Evolutionary conservation across 2,797 vertebrate genomes (phyloP).

Genomic region (Anas flavirostris): DNA sequence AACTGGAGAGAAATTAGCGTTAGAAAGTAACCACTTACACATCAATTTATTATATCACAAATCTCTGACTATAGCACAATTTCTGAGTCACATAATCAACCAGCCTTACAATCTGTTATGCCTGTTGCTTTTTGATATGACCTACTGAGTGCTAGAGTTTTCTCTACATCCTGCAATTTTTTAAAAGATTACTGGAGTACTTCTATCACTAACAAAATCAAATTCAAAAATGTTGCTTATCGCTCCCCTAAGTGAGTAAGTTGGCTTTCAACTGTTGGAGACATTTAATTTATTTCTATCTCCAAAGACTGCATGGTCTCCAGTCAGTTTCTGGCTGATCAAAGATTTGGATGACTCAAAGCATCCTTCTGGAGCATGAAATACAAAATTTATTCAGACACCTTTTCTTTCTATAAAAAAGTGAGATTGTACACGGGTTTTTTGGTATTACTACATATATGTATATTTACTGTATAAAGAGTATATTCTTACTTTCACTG

Average conservation of each 20-base stretch:
- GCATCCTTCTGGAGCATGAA: neutral
- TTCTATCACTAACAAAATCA: conserved; percentile 52
- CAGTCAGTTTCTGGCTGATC: conserved; percentile 19
- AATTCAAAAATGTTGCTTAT: conserved; percentile 54
- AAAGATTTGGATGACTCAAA: conserved; percentile 39
- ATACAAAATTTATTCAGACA: conserved; percentile 26
- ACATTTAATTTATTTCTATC: conserved; percentile 49
- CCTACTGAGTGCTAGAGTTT: neutral
- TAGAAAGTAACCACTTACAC: neutral
- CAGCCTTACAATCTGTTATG: neutral
- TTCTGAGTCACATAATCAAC: neutral
- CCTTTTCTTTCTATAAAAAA: neutral
- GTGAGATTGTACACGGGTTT: neutral
- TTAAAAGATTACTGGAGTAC: conserved; percentile 18
- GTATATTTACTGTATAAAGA: neutral
- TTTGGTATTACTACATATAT: neutral
- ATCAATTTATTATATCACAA: neutral
- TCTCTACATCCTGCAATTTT: neutral
- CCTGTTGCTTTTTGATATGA: conserved; percentile 31
- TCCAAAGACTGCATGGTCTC: neutral
- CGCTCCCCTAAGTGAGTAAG: neutral
- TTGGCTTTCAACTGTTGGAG: conserved; percentile 41
- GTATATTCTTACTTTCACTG: neutral
- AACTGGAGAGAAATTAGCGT: neutral
- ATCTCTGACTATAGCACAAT: neutral